A percentile compares a stretch with the other conserved stretches of the same genome.
Conservation (phyloP, 2,888 invertebrate genomes). For the Chymomyza fuscimana region DNA sequence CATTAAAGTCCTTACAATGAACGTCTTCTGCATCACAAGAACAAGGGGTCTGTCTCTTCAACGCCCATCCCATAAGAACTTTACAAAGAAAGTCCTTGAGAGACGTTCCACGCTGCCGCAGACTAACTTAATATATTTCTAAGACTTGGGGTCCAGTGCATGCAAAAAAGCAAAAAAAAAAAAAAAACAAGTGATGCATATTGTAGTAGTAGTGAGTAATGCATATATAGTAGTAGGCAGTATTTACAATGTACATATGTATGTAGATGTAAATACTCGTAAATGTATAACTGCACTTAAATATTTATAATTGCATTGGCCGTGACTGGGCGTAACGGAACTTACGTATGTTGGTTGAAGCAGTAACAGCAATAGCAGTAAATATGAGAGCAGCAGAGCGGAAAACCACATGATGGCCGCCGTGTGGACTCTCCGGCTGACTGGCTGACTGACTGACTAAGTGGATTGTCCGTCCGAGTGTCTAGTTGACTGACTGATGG, state of each 20-base stretch:
- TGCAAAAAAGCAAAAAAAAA: too few species aligned
- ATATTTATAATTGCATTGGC: neutral
- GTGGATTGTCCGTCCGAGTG: neutral
- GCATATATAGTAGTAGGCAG: neutral
- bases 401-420: conserved; percentile 49
- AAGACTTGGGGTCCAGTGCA: too few species aligned
- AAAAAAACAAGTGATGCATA: too few species aligned
- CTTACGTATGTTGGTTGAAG: conserved; percentile 43
- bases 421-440: conserved; percentile 17
- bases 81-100: too few species aligned
- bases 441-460: neutral
- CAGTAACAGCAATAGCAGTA: conserved; percentile 15
- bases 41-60: too few species aligned
- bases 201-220: neutral
- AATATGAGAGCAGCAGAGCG: conserved; percentile 39
- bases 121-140: too few species aligned
- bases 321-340: conserved; percentile 1
- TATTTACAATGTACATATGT: neutral
- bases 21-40: too few species aligned
- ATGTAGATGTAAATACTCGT: neutral
- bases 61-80: too few species aligned
- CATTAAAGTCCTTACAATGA: too few species aligned
- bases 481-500: conserved; percentile 17
- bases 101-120: too few species aligned
- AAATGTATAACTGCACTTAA: neutral